phyloP scores from a whole-genome alignment of 2,113 vertebrate genomes.

The Cephalopterus ornatus region DNA sequence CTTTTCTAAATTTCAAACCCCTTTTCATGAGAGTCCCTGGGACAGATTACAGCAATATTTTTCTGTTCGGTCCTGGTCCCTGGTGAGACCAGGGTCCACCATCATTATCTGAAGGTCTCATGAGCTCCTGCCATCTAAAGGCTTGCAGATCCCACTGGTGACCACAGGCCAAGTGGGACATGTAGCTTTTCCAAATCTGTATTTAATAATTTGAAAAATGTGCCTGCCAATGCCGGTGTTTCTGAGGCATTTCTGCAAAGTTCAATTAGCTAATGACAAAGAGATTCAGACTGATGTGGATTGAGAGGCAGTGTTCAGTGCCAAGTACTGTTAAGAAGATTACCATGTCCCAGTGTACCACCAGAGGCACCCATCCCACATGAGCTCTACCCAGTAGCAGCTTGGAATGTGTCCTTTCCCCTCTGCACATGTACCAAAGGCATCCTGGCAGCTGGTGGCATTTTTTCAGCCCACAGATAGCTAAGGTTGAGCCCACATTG shows the following conservation, averaged over 20 bases:
- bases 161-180: background rate
- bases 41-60: background rate
- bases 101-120: background rate
- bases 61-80: background rate
- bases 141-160: fast-evolving
- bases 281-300: fast-evolving
- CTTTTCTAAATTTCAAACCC: background rate
- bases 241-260: background rate
- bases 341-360: background rate
- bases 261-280: conserved; percentile 46
- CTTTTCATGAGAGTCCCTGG: background rate
- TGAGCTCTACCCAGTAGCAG: background rate
- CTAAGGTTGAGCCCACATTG: background rate
- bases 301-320: background rate
- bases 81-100: background rate
- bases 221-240: background rate
- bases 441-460: background rate
- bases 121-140: background rate
- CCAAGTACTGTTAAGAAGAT: conserved; percentile 15
- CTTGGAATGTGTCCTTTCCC: background rate
- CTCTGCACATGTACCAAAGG: background rate
- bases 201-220: background rate
- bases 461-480: background rate
- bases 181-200: background rate
- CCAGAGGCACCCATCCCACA: background rate